Conservation (phyloP, 1,140 invertebrate species). For the Pentalonia nigronervosa region DNA sequence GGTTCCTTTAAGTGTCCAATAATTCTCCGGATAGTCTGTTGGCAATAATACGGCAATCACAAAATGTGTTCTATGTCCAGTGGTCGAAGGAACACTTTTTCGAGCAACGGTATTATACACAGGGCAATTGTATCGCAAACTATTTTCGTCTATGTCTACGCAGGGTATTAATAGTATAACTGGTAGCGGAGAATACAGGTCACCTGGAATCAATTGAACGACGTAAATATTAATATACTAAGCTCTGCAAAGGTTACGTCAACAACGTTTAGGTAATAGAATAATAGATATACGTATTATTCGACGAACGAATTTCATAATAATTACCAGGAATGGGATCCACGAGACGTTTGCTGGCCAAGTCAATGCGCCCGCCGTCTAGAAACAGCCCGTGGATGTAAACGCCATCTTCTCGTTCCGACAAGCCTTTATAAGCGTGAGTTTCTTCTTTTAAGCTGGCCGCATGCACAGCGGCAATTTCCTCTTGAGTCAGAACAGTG, state of each 20-base stretch:
- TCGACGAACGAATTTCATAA: background rate
- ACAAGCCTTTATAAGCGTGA: conserved; percentile 68
- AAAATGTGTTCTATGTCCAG: conserved; percentile 82
- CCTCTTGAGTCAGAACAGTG: conserved; percentile 72
- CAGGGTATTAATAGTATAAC: conserved; percentile 75
- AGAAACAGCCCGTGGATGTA: conserved; percentile 86
- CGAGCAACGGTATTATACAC: conserved; percentile 78
- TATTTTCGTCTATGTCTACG: conserved; percentile 63
- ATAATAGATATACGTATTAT: background rate
- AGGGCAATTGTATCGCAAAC: conserved; percentile 71
- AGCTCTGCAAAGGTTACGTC: background rate
- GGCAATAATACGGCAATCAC: conserved; percentile 76
- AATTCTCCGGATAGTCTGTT: conserved; percentile 69
- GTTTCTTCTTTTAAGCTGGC: conserved; percentile 61
- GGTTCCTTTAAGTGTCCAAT: conserved; percentile 82
- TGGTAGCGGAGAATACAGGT: conserved; percentile 80
- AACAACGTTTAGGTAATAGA: background rate
- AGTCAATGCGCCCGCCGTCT: conserved; percentile 86
- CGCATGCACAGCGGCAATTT: conserved; percentile 68
- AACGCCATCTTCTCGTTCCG: conserved; percentile 76
- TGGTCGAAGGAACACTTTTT: conserved; percentile 74
- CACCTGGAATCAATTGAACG: conserved; percentile 66
- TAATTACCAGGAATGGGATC: conserved; percentile 74
- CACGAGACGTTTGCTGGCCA: conserved; percentile 69
- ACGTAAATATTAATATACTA: background rate